Evolutionary conservation across 1,140 invertebrate species (phyloP).

Genomic region (Euwallacea similis): DNA sequence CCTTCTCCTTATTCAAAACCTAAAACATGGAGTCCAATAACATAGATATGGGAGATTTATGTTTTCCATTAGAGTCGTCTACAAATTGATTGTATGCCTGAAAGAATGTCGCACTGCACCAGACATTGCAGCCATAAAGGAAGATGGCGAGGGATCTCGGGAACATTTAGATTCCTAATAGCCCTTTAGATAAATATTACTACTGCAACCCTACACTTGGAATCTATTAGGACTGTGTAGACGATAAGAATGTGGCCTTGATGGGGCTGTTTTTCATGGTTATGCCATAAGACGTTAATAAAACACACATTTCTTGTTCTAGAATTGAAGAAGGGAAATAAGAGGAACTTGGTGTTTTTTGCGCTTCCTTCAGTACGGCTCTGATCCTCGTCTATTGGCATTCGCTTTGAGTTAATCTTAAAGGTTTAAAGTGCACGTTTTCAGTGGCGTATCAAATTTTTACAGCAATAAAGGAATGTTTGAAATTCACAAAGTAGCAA

Average conservation of each 20-base stretch:
- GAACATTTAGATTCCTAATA: conserved; percentile 16
- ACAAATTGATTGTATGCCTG: conserved; percentile 14
- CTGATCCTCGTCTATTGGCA: no score
- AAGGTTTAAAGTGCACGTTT: no score
- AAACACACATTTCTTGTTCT: no score
- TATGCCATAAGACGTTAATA: no score
- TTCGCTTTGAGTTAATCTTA: no score
- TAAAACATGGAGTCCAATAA: not conserved
- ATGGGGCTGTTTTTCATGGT: no score
- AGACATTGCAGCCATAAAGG: conserved; percentile 15
- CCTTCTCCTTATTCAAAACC: not conserved
- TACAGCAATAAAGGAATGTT: no score
- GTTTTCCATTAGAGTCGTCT: conserved; percentile 12
- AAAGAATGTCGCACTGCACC: conserved; percentile 16
- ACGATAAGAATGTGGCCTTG: conserved; percentile 7
- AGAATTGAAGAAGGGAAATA: no score
- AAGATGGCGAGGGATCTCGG: conserved; percentile 7
- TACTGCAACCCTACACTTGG: conserved; percentile 7
- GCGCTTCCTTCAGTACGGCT: no score
- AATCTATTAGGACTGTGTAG: conserved; percentile 11
- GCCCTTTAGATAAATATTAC: conserved; percentile 17
- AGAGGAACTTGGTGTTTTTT: no score
- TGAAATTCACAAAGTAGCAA: no score
- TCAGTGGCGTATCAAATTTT: no score
- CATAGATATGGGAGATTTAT: conserved; percentile 8